Percentiles rank a stretch among this genome's conserved stretches.
Evolutionary conservation across 2,888 invertebrate genomes (phyloP).

Genomic region (Syrphus vitripennis): DNA sequence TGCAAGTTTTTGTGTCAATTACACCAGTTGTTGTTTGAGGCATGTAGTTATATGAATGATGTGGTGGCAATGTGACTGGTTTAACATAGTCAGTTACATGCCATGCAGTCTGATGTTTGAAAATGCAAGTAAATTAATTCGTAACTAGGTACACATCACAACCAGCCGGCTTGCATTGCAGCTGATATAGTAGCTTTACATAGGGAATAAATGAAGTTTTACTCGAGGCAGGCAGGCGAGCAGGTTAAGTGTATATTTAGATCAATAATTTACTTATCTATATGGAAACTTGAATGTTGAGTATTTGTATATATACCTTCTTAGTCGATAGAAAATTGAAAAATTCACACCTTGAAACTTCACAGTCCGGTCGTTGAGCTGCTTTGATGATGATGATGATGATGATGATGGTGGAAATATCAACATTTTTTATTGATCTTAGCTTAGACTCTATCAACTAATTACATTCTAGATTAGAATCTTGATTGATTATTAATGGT

Average conservation of each 20-base stretch:
- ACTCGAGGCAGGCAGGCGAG: neutral
- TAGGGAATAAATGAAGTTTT: slow-evolving; percentile 1
- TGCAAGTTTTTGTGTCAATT: neutral
- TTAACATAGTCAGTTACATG: slow-evolving; percentile 20
- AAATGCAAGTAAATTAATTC: slow-evolving; percentile 24
- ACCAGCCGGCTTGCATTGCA: too few species aligned
- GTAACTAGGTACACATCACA: too few species aligned
- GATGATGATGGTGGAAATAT: neutral
- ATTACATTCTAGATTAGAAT: neutral
- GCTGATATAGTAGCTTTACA: neutral
- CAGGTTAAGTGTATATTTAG: neutral
- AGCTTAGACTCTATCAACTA: neutral
- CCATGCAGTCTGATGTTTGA: slow-evolving; percentile 5
- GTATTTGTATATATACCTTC: too few species aligned
- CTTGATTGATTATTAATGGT: neutral
- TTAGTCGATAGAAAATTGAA: slow-evolving; percentile 7
- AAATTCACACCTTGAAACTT: slow-evolving; percentile 16
- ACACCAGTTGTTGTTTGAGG: slow-evolving; percentile 11
- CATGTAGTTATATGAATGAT: neutral
- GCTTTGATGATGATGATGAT: too few species aligned
- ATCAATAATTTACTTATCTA: slow-evolving; percentile 18
- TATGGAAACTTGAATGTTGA: slow-evolving; percentile 42
- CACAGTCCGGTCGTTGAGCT: slow-evolving; percentile 1
- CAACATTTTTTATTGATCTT: neutral
- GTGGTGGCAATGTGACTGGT: slow-evolving; percentile 44